Evolutionary conservation across 2,797 vertebrate genomes (phyloP), one percentile per base, ranked within the genome.

Genomic region (Acipenser ruthenus): DNA sequence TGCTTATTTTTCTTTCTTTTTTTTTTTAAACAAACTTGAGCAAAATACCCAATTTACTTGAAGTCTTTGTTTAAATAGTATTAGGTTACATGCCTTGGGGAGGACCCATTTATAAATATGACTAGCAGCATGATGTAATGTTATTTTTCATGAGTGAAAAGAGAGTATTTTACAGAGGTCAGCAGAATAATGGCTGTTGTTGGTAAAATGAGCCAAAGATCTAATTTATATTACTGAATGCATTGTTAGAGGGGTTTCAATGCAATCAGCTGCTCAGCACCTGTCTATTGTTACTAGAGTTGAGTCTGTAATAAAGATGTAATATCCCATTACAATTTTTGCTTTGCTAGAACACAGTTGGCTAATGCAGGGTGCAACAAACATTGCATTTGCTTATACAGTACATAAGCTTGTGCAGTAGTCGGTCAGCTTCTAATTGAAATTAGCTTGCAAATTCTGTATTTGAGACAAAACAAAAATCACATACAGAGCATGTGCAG

Each of bases 81-180:
- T 94, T 84, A 72, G 82, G 87, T 94, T 96, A 89, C 92, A 85
- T 75, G 84, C 85, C 87, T 69, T 0, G 72, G 87, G 86, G 86
- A 81, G 79, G 84, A 85, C 83, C 84, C 84, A 84, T 87, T 90
- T 90, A 88, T 89, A 86, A 89, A 86, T 81, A 84, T 86, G 88
- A 88, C 70, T 75, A 78, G 80, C 74, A 78, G 73, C 81, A 85
- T 94, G 91, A 94, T 91, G 88, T 95, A 89, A 93, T 93, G 91
- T 91, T 93, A 81, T 92, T 93, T 90, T 91, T 89, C 68, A 79
- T 86, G 83, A 86, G 88, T 77, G 83, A 90, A 87, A 86, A 66
- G 72, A 84, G 85, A 88, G 86, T 86, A 78, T 87, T 84, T 90
- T 88, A 80, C 84, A 69, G 75, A 78, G 86, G 87, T 88, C 86